A percentile compares a stretch with the other conserved stretches of the same genome.
These are phyloP conservation scores for Euwallacea similis DNA, from an alignment of 1,140 invertebrate genomes.

Conservation along the genomic window DNA sequence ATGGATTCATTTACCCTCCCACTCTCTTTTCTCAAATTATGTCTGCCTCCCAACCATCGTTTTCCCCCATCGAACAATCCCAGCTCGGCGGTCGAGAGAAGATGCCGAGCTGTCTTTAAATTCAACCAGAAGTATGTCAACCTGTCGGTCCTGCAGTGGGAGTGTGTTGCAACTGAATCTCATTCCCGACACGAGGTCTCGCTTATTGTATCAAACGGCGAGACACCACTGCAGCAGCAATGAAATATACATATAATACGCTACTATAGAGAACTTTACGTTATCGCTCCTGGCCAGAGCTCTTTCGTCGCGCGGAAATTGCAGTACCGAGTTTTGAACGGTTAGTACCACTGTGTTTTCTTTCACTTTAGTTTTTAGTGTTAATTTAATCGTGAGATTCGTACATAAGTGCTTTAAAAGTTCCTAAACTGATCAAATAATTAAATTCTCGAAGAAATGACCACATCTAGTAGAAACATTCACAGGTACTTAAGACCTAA, in stretches of 20 bases:
- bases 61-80: slow-evolving; percentile 9
- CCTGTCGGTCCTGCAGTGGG: slow-evolving; percentile 53
- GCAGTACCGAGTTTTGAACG: slow-evolving; percentile 36
- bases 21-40: not conserved
- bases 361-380: slow-evolving; percentile 24
- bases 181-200: slow-evolving; percentile 18
- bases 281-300: slow-evolving; percentile 38
- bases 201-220: slow-evolving; percentile 18
- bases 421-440: not conserved
- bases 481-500: not conserved
- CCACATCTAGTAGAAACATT: too few species aligned
- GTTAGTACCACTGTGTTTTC: slow-evolving; percentile 47
- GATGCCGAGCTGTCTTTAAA: slow-evolving; percentile 28
- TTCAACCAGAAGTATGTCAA: slow-evolving; percentile 44
- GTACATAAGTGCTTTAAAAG: not conserved
- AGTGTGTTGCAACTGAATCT: slow-evolving; percentile 18
- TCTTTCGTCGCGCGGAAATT: slow-evolving; percentile 21
- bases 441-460: not conserved
- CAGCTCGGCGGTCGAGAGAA: slow-evolving; percentile 32
- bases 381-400: not conserved
- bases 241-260: slow-evolving; percentile 36
- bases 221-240: slow-evolving; percentile 49
- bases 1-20: not conserved
- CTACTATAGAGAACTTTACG: slow-evolving; percentile 49
- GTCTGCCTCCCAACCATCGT: not conserved